Conservation (phyloP, 2,888 invertebrate genomes). For the Sinhomidia bicolor region DNA sequence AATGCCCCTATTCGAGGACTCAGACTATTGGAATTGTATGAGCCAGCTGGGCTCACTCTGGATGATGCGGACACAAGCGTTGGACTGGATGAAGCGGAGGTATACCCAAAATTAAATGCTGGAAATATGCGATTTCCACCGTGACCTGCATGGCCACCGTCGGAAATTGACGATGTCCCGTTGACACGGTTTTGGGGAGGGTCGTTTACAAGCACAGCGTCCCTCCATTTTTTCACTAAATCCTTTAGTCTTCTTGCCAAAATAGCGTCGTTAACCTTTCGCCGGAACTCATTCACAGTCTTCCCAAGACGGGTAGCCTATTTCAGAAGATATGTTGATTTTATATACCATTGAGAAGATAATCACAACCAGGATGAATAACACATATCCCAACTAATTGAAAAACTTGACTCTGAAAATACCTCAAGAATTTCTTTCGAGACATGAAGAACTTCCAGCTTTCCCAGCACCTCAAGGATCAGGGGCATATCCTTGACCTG, state of each 20-base stretch:
- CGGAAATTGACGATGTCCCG: conserved; percentile 50
- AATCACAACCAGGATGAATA: too few relatives aligned
- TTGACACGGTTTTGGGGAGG: conserved; percentile 66
- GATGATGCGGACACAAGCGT: conserved; percentile 66
- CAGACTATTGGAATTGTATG: conserved; percentile 76
- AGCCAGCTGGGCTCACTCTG: conserved; percentile 74
- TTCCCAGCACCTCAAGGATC: conserved; percentile 95
- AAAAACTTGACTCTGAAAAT: conserved; percentile 80
- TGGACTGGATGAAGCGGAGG: conserved; percentile 72
- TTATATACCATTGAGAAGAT: neutral
- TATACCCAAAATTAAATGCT: conserved; percentile 51
- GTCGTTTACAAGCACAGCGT: conserved; percentile 87
- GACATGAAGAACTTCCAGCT: conserved; percentile 94
- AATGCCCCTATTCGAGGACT: conserved; percentile 70
- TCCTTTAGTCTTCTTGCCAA: conserved; percentile 95
- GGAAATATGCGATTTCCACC: conserved; percentile 52
- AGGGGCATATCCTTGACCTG: conserved; percentile 97
- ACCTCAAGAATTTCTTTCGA: conserved; percentile 96
- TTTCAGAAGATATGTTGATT: neutral
- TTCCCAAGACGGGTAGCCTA: conserved; percentile 97
- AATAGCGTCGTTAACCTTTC: conserved; percentile 91
- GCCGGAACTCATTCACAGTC: conserved; percentile 94
- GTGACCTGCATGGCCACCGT: conserved; percentile 34
- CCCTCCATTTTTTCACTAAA: conserved; percentile 95
- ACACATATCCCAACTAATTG: too few relatives aligned